Evolutionary conservation across 1,140 invertebrate species (phyloP).

Genomic region (Drosophila gunungcola): DNA sequence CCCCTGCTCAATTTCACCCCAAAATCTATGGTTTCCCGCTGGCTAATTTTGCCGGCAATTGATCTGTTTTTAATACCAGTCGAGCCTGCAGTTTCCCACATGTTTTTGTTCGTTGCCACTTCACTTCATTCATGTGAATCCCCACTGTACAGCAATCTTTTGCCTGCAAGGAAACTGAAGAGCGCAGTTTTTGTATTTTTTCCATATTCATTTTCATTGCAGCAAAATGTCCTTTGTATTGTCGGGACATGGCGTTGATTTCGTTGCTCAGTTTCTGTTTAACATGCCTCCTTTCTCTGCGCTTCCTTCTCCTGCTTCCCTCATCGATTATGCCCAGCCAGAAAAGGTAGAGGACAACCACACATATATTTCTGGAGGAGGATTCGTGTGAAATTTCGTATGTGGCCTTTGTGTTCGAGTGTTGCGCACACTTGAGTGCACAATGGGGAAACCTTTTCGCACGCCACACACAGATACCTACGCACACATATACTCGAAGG

Average conservation of each 20-base stretch:
- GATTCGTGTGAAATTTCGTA: slow-evolving; percentile 58
- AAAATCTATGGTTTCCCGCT: slow-evolving; percentile 17
- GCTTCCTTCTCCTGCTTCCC: slow-evolving; percentile 14
- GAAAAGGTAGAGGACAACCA: slow-evolving; percentile 24
- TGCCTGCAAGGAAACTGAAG: slow-evolving; percentile 6
- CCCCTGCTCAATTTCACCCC: slow-evolving; percentile 1
- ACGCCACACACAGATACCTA: slow-evolving; percentile 29
- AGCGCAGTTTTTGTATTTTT: slow-evolving; percentile 30
- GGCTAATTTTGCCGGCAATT: slow-evolving; percentile 41
- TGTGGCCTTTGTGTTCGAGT: slow-evolving; percentile 39
- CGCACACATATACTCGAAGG: slow-evolving; percentile 7
- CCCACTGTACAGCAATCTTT: slow-evolving; percentile 30
- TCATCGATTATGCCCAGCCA: slow-evolving; percentile 49
- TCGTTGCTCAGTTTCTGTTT: slow-evolving; percentile 54
- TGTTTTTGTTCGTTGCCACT: slow-evolving; percentile 28
- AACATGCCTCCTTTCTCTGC: slow-evolving; percentile 29
- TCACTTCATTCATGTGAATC: slow-evolving; percentile 34
- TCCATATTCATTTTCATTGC: slow-evolving; percentile 42
- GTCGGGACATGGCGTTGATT: slow-evolving; percentile 52
- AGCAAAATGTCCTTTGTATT: slow-evolving; percentile 56
- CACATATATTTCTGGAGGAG: slow-evolving; percentile 37
- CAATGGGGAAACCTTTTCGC: slow-evolving; percentile 57
- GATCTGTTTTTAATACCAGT: slow-evolving; percentile 33
- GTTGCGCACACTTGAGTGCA: slow-evolving; percentile 57
- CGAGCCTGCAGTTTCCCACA: slow-evolving; percentile 21